phyloP scores from a whole-genome alignment of 2,797 vertebrate species.

The Betta splendens region DNA sequence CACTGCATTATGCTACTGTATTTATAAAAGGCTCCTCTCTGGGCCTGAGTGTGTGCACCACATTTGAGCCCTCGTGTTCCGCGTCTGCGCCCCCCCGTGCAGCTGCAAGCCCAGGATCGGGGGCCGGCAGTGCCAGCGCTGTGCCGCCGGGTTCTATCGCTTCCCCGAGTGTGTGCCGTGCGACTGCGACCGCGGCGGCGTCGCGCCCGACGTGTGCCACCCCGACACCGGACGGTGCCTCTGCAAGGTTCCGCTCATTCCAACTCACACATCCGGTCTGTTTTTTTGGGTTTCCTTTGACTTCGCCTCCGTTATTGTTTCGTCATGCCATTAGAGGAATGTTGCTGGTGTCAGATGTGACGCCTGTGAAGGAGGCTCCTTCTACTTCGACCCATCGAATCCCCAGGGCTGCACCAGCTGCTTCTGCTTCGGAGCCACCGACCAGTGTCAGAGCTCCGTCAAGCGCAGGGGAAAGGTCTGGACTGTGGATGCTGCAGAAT shows the following conservation, averaged over 20 bases:
- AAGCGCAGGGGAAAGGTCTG: constrained; percentile 85
- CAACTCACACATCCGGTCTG: neutral
- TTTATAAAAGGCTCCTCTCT: neutral
- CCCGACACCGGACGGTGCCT: constrained; percentile 86
- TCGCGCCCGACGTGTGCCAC: constrained; percentile 83
- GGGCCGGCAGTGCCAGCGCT: constrained; percentile 89
- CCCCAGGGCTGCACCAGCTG: constrained; percentile 88
- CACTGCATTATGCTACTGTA: neutral
- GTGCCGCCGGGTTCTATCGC: constrained; percentile 83
- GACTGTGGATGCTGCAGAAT: no score
- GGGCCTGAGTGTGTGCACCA: neutral
- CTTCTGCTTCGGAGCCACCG: constrained; percentile 90
- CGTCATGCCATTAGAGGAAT: constrained; percentile 84
- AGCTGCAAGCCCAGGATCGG: constrained; percentile 90
- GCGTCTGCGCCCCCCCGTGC: constrained; percentile 28
- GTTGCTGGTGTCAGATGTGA: constrained; percentile 86
- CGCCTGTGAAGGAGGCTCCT: constrained; percentile 85
- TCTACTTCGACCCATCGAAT: constrained; percentile 87
- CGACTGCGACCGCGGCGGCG: constrained; percentile 83
- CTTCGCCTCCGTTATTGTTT: constrained; percentile 15
- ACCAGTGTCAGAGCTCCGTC: constrained; percentile 84
- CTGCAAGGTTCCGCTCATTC: constrained; percentile 82
- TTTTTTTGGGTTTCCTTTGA: constrained; percentile 12
- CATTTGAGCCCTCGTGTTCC: neutral
- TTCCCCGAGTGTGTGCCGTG: constrained; percentile 89